These are phyloP conservation scores for Aplodontia rufa DNA, from an alignment of 2,113 vertebrate species.

Conservation along the genomic window DNA sequence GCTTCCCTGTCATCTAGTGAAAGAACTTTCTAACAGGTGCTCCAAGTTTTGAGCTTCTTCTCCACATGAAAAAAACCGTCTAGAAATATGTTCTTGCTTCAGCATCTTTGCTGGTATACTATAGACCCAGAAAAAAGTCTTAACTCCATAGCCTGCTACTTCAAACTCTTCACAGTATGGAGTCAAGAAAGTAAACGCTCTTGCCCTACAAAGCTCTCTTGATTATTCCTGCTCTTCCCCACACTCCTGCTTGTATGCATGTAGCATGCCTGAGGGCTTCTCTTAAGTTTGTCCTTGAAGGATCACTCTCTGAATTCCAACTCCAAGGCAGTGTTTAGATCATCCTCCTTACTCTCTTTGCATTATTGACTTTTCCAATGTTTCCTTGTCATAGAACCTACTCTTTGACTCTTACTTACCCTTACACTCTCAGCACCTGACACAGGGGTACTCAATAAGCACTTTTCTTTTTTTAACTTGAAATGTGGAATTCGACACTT, in stretches of 20 bases:
- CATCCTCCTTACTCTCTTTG: not conserved
- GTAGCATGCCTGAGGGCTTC: not conserved
- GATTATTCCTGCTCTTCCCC: not conserved
- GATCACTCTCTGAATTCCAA: not conserved
- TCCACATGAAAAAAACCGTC: not conserved
- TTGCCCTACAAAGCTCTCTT: not conserved
- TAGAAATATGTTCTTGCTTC: not conserved
- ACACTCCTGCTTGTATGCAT: not conserved
- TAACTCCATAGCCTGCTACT: not conserved
- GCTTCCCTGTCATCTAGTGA: not conserved
- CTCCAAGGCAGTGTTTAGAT: not conserved
- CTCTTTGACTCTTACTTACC: not conserved
- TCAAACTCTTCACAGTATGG: not conserved
- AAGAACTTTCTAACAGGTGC: not conserved
- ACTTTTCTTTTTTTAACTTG: not conserved
- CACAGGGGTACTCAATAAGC: not conserved
- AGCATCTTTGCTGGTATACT: not conserved
- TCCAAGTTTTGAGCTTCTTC: not conserved
- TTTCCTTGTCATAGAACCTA: not conserved
- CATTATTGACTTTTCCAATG: too few relatives aligned
- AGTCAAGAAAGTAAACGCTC: not conserved
- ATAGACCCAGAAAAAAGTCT: not conserved
- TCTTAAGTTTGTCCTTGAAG: not conserved
- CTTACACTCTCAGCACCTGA: not conserved
- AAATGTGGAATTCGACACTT: not conserved